Evolutionary conservation across 2,888 invertebrate species (phyloP), one percentile per base, ranked within the genome.

Genomic region (Perizoma affinitatum): DNA sequence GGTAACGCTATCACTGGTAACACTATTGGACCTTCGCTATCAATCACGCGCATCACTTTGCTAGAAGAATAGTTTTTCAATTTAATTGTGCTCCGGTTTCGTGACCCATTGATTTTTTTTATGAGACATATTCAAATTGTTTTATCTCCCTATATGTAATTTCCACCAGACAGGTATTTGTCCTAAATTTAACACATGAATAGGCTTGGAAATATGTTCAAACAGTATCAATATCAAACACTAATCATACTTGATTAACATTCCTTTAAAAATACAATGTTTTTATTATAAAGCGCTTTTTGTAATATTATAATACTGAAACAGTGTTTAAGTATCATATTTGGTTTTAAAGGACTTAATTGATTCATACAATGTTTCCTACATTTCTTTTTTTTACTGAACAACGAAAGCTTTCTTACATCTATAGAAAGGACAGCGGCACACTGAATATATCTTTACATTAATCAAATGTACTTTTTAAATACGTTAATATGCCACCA

Each of bases 221-320:
- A 57, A 60, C 8, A 48, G 58, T 48, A 56, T 53, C 50, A 57
- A 33, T 54, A 58, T 38, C 38, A 52, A 36, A 22, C n/a, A 43
- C 53, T 55, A 54, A 46, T 6, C 48, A 49, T 36, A 45, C 58
- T 63, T 63, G 22, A 66, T 47, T 58, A 59, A 57, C 52, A 56
- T 58, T 60, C 50, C 43, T 71, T 82, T 83, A 83, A 83, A 84
- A 87, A 88, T 87, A 88, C 86, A 86, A 80, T n/a, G n/a, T 86
- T 83, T 85, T 75, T 79, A 73, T 82, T 75, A 71, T 81, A 76
- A 85, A 86, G 85, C 83, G 79, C 76, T 82, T 79, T 76, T 59
- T 71, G 58, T 73, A 74, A 74, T 68, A 66, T 70, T 54, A 76
- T 86, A 87, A 87, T 87, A 87, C 87, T 87, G 86, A 78, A 74